Conservation (phyloP, 2,888 invertebrate genomes). For the Tiliacea aurago region DNA sequence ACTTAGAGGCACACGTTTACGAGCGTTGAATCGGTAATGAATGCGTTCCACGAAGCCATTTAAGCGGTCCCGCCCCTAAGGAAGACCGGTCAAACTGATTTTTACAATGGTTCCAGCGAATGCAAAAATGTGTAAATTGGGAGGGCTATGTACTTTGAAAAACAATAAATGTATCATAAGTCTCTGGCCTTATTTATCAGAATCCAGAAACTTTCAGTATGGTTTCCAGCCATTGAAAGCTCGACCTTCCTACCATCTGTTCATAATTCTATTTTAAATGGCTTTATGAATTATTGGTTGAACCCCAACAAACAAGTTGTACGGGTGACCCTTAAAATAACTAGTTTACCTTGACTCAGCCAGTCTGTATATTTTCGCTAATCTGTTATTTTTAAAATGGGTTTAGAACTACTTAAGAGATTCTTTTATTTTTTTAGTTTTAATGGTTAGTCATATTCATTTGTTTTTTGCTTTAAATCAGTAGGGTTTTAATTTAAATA, state of each 20-base stretch:
- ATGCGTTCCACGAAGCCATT: too few species aligned
- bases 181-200: too few species aligned
- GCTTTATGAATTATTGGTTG: background rate
- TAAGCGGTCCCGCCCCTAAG: too few species aligned
- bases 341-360: slow-evolving; percentile 18
- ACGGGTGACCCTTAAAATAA: background rate
- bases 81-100: too few species aligned
- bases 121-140: too few species aligned
- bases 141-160: too few species aligned
- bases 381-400: background rate
- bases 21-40: too few species aligned
- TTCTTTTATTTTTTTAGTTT: background rate
- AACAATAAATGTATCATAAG: too few species aligned
- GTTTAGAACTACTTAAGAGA: background rate
- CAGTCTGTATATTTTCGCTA: background rate
- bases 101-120: too few species aligned
- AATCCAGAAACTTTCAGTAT: too few species aligned
- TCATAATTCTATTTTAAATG: background rate
- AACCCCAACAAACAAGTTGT: background rate
- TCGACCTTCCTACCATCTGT: background rate
- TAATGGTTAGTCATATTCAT: slow-evolving; percentile 4
- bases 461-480: slow-evolving; percentile 3
- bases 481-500: background rate
- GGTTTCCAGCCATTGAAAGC: background rate
- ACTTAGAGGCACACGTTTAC: too few species aligned